Conservation (phyloP, 2,797 vertebrate species). For the Potorous gilbertii region DNA sequence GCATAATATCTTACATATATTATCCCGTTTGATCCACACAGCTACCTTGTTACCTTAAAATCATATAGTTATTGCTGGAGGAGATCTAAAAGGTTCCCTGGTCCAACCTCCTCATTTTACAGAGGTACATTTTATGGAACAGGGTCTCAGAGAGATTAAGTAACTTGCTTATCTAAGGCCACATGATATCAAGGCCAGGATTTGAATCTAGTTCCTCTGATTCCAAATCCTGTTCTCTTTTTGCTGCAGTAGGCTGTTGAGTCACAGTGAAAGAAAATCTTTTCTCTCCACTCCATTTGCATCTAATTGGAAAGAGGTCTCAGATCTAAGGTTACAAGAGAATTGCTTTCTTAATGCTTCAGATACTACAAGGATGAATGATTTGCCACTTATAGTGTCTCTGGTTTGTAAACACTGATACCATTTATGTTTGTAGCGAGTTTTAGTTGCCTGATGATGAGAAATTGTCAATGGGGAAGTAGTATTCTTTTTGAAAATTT, state of each 20-base stretch:
- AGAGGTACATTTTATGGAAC: not conserved
- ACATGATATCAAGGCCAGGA: not conserved
- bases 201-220: not conserved
- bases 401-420: slow-evolving; percentile 10
- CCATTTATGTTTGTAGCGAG: not conserved
- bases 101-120: not conserved
- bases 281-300: not conserved
- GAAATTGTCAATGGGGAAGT: not conserved
- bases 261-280: not conserved
- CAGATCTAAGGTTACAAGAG: not conserved
- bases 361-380: not conserved
- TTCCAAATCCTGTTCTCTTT: not conserved
- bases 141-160: not conserved
- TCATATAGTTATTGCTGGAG: not conserved
- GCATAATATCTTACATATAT: not conserved
- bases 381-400: not conserved
- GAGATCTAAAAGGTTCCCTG: not conserved
- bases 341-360: not conserved
- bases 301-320: not conserved
- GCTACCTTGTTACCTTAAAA: not conserved
- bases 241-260: fast-evolving
- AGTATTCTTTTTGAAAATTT: not conserved
- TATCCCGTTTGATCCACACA: not conserved
- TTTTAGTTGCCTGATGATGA: not conserved
- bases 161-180: not conserved